Percentiles rank a stretch among this genome's conserved stretches.
These are phyloP conservation scores for Chymomyza fuscimana DNA, from an alignment of 2,888 invertebrate genomes.

Conservation along the genomic window DNA sequence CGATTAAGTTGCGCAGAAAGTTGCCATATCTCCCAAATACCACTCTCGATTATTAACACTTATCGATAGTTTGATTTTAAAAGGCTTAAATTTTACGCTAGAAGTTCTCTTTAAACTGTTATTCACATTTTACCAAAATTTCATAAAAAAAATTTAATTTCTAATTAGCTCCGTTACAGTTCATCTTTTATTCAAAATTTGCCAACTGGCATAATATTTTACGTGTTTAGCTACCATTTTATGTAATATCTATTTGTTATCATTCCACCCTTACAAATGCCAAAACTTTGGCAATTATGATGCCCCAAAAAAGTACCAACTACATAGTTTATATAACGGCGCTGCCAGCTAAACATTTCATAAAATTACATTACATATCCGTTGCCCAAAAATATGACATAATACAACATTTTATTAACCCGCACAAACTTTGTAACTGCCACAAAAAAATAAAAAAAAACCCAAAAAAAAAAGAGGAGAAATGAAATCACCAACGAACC, in stretches of 20 bases:
- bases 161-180: too few species aligned
- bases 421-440: conserved; percentile 55
- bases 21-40: too few species aligned
- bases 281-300: neutral
- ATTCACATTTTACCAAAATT: too few species aligned
- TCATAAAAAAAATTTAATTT: too few species aligned
- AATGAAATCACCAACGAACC: conserved; percentile 55
- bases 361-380: conserved; percentile 70
- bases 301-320: neutral
- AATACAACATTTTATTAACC: conserved; percentile 72
- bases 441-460: conserved; percentile 22
- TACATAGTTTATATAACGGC: conserved; percentile 38
- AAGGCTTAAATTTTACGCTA: too few species aligned
- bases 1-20: too few species aligned
- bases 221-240: neutral
- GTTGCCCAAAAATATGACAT: conserved; percentile 63
- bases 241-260: neutral
- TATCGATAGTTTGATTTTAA: too few species aligned
- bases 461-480: conserved; percentile 21
- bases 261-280: conserved; percentile 7
- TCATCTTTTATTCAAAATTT: neutral
- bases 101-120: too few species aligned
- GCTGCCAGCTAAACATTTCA: conserved; percentile 46
- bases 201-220: neutral
- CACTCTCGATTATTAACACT: too few species aligned